Conservation (phyloP, 2,888 invertebrate species). For the Diabrotica balteata region DNA sequence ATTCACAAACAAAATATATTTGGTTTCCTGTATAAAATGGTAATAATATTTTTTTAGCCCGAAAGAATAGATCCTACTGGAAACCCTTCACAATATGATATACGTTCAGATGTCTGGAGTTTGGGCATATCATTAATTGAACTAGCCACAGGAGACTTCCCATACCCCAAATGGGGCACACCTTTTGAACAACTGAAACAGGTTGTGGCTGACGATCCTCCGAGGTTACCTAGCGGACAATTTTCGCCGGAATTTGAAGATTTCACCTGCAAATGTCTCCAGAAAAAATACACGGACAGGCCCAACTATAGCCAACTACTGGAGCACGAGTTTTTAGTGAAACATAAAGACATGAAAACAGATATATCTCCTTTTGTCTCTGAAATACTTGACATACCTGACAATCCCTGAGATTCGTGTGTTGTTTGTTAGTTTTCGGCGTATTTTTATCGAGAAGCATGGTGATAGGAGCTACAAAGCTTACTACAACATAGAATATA, state of each 20-base stretch:
- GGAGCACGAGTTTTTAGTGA: slow-evolving; percentile 79
- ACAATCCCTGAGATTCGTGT: slow-evolving; percentile 61
- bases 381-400: slow-evolving; percentile 77
- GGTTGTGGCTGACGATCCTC: slow-evolving; percentile 94
- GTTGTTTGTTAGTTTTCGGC: slow-evolving; percentile 49
- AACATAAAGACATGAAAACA: slow-evolving; percentile 75
- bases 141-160: slow-evolving; percentile 92
- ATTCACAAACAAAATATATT: no score
- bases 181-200: slow-evolving; percentile 98
- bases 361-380: slow-evolving; percentile 84
- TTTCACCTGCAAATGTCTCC: slow-evolving; percentile 69
- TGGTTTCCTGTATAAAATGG: not conserved
- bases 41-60: slow-evolving; percentile 66
- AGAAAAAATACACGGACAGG: slow-evolving; percentile 74
- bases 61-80: slow-evolving; percentile 96
- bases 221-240: slow-evolving; percentile 76
- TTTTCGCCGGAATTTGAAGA: slow-evolving; percentile 89
- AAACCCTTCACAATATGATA: slow-evolving; percentile 87
- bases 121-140: slow-evolving; percentile 96
- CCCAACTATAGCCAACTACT: slow-evolving; percentile 90
- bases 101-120: slow-evolving; percentile 98
- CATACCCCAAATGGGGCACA: slow-evolving; percentile 92
- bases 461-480: no score
- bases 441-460: no score
- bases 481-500: no score